A percentile compares a stretch with the other conserved stretches of the same genome.
These are phyloP conservation scores for Stegana nigrithorax DNA, from an alignment of 2,888 invertebrate species.

Conservation along the genomic window DNA sequence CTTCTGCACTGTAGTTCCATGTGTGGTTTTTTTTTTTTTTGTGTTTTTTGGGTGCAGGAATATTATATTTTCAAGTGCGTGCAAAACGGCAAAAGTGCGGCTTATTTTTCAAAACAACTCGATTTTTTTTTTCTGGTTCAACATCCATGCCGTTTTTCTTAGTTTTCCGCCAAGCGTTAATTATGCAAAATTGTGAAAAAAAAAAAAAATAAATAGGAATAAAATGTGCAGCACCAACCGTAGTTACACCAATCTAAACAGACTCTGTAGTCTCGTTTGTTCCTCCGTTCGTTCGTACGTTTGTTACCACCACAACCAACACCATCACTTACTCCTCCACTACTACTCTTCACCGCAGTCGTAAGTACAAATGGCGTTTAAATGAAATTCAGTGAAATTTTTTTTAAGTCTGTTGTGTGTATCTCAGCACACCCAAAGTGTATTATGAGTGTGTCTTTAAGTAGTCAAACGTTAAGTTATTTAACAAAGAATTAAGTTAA, in stretches of 20 bases:
- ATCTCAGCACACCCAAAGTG: constrained; percentile 38
- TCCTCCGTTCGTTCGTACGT: constrained; percentile 41
- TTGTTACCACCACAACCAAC: constrained; percentile 42
- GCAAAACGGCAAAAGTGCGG: no score
- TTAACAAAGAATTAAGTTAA: neutral
- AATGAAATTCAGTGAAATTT: constrained; percentile 59
- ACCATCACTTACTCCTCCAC: constrained; percentile 40
- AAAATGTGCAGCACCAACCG: constrained; percentile 12
- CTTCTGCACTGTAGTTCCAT: no score
- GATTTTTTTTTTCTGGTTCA: constrained; percentile 17
- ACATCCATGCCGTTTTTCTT: neutral
- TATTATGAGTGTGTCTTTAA: neutral
- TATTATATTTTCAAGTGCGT: no score
- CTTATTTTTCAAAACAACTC: no score
- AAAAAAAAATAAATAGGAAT: no score
- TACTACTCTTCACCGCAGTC: constrained; percentile 50
- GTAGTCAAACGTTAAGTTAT: constrained; percentile 1
- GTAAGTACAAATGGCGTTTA: constrained; percentile 69
- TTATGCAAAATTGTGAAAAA: no score
- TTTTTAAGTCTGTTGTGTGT: constrained; percentile 58
- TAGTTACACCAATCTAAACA: constrained; percentile 22
- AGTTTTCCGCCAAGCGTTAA: neutral
- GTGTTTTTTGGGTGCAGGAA: neutral
- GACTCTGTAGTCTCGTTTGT: constrained; percentile 33
- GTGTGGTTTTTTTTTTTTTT: no score